Percentiles rank a stretch among this genome's conserved stretches.
phyloP scores from a whole-genome alignment of 2,113 vertebrate genomes.

The Uria aalge region DNA sequence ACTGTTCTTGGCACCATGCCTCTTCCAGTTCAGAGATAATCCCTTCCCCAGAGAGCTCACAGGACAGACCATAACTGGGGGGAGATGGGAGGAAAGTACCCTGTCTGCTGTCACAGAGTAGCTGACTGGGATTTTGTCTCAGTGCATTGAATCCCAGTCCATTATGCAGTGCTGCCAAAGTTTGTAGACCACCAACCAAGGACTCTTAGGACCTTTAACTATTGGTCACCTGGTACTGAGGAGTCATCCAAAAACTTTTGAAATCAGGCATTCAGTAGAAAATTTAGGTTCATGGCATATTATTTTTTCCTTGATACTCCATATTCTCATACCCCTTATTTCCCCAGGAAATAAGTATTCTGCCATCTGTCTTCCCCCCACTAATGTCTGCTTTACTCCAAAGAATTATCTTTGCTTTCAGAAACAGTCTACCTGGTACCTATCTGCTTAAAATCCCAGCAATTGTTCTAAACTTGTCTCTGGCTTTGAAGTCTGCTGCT shows the following conservation, averaged over 20 bases:
- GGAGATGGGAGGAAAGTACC: neutral
- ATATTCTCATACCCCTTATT: neutral
- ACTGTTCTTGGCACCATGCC: neutral
- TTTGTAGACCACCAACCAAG: neutral
- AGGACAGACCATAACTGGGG: neutral
- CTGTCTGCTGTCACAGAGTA: neutral
- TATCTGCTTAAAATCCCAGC: neutral
- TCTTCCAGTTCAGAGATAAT: neutral
- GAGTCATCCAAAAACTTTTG: neutral
- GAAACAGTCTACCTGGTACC: neutral
- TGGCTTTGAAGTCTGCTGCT: neutral
- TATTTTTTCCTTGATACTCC: neutral
- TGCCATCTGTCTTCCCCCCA: neutral
- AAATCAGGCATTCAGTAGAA: neutral
- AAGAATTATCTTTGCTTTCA: neutral
- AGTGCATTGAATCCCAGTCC: neutral
- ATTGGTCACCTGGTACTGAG: neutral
- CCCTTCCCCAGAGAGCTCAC: neutral
- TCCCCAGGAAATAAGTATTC: neutral
- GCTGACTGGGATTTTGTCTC: neutral
- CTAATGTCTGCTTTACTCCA: neutral
- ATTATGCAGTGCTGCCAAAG: neutral
- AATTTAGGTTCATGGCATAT: neutral
- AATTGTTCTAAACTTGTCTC: neutral
- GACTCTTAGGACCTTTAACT: neutral